Conservation (phyloP, 2,888 invertebrate genomes). For the Leptopterna dolabrata region DNA sequence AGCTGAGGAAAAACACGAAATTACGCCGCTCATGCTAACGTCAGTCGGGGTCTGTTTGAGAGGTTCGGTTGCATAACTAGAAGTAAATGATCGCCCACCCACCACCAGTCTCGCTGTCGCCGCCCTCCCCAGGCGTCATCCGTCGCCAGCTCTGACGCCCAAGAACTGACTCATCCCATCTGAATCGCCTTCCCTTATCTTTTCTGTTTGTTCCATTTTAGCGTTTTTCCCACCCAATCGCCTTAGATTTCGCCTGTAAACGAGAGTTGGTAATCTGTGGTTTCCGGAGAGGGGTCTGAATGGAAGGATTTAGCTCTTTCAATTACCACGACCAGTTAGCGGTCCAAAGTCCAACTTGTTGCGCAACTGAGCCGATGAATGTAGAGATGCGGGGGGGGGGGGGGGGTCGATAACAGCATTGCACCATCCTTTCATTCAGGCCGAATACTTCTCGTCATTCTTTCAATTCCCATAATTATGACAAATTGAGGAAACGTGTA, state of each 20-base stretch:
- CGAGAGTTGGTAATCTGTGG: not conserved
- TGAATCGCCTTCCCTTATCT: not conserved
- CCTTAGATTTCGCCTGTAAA: not conserved
- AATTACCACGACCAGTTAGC: not conserved
- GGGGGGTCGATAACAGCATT: not conserved
- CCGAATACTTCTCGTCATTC: no score
- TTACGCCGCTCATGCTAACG: constrained; percentile 8
- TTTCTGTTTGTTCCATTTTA: not conserved
- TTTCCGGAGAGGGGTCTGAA: not conserved
- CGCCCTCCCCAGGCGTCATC: not conserved
- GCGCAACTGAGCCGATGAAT: not conserved
- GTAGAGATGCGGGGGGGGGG: not conserved
- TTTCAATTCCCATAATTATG: no score
- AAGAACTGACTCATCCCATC: not conserved
- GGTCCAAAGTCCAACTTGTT: not conserved
- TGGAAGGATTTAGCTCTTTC: not conserved
- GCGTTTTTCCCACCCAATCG: not conserved
- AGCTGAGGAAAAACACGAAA: not conserved
- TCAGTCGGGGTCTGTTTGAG: not conserved
- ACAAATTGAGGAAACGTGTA: no score
- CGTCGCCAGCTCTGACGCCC: not conserved
- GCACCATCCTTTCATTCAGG: not conserved
- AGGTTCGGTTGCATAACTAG: constrained; percentile 3
- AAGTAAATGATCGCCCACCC: constrained; percentile 7
- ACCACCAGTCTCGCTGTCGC: not conserved